phyloP scores from a whole-genome alignment of 37 sponge, comb jelly and placozoan species.

The Amphimedon queenslandica region DNA sequence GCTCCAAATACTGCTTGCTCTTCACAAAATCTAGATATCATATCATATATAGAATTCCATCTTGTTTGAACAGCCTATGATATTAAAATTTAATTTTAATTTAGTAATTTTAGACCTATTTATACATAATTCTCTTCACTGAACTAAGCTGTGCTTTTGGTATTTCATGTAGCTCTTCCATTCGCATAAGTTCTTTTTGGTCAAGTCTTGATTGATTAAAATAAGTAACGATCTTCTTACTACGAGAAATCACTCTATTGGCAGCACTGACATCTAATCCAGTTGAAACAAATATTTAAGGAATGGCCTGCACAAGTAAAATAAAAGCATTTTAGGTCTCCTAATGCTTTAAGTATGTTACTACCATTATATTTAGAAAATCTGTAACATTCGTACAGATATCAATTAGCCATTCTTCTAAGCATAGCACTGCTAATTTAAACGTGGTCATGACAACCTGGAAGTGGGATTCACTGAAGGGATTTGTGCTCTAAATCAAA shows the following conservation, averaged over 20 bases:
- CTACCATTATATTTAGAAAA: conserved; percentile 20
- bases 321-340: conserved; percentile 1
- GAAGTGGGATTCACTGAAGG: conserved; percentile 10
- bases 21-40: conserved; percentile 24
- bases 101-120: too few relatives aligned
- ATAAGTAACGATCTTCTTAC: not conserved
- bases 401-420: conserved; percentile 13
- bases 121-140: not conserved
- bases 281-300: conserved; percentile 1
- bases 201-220: conserved; percentile 14
- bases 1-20: conserved; percentile 17
- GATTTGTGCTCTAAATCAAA: conserved; percentile 20
- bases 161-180: conserved; percentile 1
- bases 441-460: conserved; percentile 17
- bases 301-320: conserved; percentile 26
- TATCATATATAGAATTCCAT: conserved; percentile 22
- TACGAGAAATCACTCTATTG: not conserved
- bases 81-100: too few relatives aligned
- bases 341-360: conserved; percentile 13
- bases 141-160: conserved; percentile 8
- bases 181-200: not conserved
- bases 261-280: not conserved
- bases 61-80: not conserved
- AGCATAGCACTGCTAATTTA: not conserved
- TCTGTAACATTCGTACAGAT: conserved; percentile 5